phyloP scores from a whole-genome alignment of 1,140 invertebrate genomes.

The Neodiprion fabricii region DNA sequence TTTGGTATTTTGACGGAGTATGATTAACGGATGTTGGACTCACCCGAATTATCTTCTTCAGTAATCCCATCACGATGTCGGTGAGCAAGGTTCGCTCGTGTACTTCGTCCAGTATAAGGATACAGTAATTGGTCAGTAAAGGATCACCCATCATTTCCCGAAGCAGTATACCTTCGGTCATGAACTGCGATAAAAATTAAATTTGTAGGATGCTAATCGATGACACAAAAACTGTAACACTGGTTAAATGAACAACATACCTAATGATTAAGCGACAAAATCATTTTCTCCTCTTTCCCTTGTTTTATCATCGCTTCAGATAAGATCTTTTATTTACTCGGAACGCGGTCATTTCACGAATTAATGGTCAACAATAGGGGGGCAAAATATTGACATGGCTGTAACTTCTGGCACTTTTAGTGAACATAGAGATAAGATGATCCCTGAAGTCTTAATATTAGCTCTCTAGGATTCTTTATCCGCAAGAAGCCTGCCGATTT shows the following conservation, averaged over 20 bases:
- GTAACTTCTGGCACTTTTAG: no score
- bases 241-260: background rate
- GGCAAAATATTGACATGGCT: no score
- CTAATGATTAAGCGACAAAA: background rate
- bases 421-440: no score
- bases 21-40: conserved; percentile 28
- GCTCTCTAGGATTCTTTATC: no score
- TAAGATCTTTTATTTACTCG: no score
- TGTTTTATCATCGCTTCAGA: background rate
- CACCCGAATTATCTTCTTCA: conserved; percentile 90
- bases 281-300: background rate
- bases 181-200: conserved; percentile 71
- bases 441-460: no score
- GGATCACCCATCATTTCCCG: conserved; percentile 96
- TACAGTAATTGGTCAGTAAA: conserved; percentile 85
- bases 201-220: conserved; percentile 3
- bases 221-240: background rate
- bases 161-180: conserved; percentile 95
- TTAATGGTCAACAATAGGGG: no score
- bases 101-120: conserved; percentile 95
- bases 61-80: conserved; percentile 91
- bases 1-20: background rate
- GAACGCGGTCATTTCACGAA: no score
- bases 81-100: conserved; percentile 94
- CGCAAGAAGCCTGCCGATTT: no score